These are phyloP conservation scores for Gobiocypris rarus DNA, from an alignment of 2,113 vertebrate species.

Conservation along the genomic window DNA sequence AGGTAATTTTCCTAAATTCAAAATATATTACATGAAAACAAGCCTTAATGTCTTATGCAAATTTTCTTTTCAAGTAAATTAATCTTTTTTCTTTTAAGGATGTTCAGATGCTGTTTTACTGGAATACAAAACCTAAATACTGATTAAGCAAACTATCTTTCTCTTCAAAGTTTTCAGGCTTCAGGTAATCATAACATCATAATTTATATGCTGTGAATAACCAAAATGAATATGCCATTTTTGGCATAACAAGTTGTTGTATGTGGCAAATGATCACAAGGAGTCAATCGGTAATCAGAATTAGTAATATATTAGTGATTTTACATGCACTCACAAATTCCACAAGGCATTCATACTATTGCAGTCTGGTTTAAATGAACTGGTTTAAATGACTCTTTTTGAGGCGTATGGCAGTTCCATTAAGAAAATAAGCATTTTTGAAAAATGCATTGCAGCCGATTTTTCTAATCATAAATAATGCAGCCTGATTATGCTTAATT, in stretches of 20 bases:
- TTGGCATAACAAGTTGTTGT: neutral
- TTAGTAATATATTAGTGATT: neutral
- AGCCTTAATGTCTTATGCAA: neutral
- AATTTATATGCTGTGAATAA: no score
- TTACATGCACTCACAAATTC: neutral
- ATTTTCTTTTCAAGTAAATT: neutral
- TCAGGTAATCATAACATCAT: neutral
- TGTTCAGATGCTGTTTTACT: slow-evolving; percentile 1
- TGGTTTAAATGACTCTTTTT: neutral
- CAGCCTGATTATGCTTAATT: neutral
- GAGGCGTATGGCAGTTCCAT: neutral
- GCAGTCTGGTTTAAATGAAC: neutral
- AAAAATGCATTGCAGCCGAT: neutral
- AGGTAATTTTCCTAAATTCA: neutral
- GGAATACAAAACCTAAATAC: neutral
- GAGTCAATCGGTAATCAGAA: neutral
- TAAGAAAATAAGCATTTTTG: neutral
- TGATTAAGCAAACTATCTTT: neutral
- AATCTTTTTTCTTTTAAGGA: neutral
- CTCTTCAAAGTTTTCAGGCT: neutral
- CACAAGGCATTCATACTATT: neutral
- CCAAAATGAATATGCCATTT: neutral
- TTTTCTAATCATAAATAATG: neutral
- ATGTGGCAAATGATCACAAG: neutral
- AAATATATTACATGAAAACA: neutral